Base-by-base conservation (phyloP, 1,140 invertebrate species). In the Drosophila fuyamai region DNA sequence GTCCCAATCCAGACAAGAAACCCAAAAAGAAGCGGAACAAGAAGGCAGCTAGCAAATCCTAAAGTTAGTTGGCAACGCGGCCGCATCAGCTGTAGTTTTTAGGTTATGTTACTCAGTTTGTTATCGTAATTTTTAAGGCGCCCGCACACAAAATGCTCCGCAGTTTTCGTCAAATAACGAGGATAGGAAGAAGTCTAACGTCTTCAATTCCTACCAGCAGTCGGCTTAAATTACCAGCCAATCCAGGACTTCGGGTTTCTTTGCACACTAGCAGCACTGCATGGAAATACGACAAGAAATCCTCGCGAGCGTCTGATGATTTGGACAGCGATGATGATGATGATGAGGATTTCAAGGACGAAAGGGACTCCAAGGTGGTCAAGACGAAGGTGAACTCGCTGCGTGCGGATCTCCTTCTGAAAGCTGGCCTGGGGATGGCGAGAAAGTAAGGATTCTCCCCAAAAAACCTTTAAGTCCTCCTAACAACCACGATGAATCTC, bases 371-470 rank as follows among this genome's bases (percentile, higher is more conserved):
- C 27, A 96, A 95, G 93, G 82, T 95, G 13, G 76, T 95, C 1
- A 94, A 94, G 81, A 91, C 94, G 35, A 94, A 90, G 66, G 93
- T 96, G 14, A 93, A 93, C 61, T 95, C 95, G 4, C 76, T 95
- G 63, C 93, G 96, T 63, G 92, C 95, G 4, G 96, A 97, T 93
- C 81, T 92, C 1, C 74, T 96, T 47, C 77, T 96, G 1, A 96
- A 96, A 93, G 93, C 93, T 54, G 95, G 94, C 12, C 89, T 96
- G n/a, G 94, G 94, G 44, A 93, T 96, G 56, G 93, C 95, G 29
- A 94, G 96, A 89, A 95, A 94, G 94, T 94, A 70, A 93, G 93
- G 93, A 8, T 27, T 13, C 1, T 8, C 10, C 2, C 13, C 0
- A 16, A 10, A 13, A 44, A 10, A 4, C 4, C 27, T n/a, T n/a